These are phyloP conservation scores for Podocnemis expansa DNA, from an alignment of 2,113 vertebrate genomes.

Conservation along the genomic window DNA sequence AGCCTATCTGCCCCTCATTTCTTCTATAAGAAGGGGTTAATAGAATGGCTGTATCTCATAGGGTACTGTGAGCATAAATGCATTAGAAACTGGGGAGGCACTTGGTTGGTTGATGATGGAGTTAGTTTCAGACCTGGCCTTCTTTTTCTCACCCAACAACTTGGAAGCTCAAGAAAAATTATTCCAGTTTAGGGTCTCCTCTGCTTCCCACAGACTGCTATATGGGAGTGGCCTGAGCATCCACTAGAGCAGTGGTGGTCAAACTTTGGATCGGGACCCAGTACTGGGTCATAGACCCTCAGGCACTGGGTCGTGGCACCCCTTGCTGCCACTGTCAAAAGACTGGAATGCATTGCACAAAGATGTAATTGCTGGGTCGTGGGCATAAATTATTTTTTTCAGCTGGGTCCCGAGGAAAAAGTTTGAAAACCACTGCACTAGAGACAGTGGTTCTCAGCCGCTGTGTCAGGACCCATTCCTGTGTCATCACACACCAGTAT, in stretches of 20 bases:
- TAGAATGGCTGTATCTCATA: background rate
- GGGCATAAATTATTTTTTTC: too few relatives aligned
- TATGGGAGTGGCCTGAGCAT: background rate
- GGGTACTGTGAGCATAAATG: background rate
- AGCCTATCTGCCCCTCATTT: background rate
- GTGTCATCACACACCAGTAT: too few relatives aligned
- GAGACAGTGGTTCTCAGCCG: too few relatives aligned
- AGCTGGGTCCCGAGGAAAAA: too few relatives aligned
- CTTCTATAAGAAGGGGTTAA: background rate
- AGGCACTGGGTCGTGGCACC: too few relatives aligned
- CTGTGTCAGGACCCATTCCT: too few relatives aligned
- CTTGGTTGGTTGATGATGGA: background rate
- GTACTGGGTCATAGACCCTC: too few relatives aligned
- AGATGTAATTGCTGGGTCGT: too few relatives aligned
- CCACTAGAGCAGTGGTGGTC: background rate
- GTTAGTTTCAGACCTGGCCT: background rate
- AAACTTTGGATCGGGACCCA: too few relatives aligned
- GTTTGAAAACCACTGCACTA: too few relatives aligned
- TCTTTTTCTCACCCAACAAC: background rate
- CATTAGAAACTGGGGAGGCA: background rate
- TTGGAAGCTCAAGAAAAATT: background rate
- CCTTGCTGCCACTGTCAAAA: too few relatives aligned
- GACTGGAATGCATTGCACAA: too few relatives aligned
- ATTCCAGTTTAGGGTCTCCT: background rate
- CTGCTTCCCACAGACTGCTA: background rate